Conservation (phyloP, 2,797 vertebrate species). For the Diglossa cyanea region DNA sequence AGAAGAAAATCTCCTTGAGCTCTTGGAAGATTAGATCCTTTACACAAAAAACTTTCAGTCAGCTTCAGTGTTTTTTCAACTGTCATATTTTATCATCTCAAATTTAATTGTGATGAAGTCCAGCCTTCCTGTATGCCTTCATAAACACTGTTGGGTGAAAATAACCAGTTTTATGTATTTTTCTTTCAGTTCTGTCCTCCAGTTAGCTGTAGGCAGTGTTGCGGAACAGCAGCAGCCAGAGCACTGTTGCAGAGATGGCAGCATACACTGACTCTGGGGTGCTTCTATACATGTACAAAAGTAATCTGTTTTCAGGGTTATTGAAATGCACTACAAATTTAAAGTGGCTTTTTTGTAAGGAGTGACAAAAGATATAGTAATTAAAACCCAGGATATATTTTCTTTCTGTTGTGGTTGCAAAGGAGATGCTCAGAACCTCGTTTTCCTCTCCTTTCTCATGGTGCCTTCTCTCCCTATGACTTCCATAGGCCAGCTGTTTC, state of each 20-base stretch:
- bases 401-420: neutral
- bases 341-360: neutral
- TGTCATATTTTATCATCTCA: neutral
- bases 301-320: conserved; percentile 48
- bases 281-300: neutral
- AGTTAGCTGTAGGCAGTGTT: neutral
- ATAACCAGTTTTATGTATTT: neutral
- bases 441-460: neutral
- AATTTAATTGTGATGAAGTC: neutral
- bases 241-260: neutral
- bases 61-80: neutral
- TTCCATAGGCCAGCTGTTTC: conserved; percentile 1
- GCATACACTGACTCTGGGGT: neutral
- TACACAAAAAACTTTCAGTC: neutral
- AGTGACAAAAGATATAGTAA: conserved; percentile 14
- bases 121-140: neutral
- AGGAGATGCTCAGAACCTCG: neutral
- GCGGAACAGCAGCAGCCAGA: neutral
- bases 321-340: conserved; percentile 35
- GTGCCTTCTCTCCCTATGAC: neutral
- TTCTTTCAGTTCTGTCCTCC: neutral
- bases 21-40: neutral
- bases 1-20: neutral
- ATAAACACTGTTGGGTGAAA: neutral
- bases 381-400: conserved; percentile 14